Conservation (phyloP, 2,888 invertebrate genomes). For the Protula sp. region DNA sequence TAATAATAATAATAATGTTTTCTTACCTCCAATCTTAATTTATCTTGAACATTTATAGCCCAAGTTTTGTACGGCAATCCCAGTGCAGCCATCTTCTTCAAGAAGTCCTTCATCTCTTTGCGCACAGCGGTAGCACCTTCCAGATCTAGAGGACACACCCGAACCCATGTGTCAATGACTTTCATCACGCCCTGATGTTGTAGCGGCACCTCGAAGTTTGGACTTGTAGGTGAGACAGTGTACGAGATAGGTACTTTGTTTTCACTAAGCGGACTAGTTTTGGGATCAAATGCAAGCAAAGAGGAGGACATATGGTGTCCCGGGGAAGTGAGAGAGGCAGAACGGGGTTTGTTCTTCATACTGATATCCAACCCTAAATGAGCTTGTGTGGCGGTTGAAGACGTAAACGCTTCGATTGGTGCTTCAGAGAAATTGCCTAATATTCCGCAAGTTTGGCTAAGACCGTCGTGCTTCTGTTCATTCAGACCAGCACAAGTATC, state of each 20-base stretch:
- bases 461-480: background rate
- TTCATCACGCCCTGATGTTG: slow-evolving; percentile 45
- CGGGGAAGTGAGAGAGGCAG: background rate
- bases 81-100: slow-evolving; percentile 57
- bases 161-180: slow-evolving; percentile 48
- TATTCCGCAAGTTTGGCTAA: too few relatives aligned
- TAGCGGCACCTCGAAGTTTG: slow-evolving; percentile 38
- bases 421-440: too few relatives aligned
- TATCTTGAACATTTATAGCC: slow-evolving; percentile 46
- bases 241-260: background rate
- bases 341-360: background rate
- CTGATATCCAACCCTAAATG: background rate
- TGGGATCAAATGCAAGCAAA: background rate
- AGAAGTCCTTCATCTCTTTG: slow-evolving; percentile 58
- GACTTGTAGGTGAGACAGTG: slow-evolving; percentile 6
- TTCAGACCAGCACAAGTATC: background rate
- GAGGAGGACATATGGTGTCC: background rate
- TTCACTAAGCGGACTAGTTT: background rate
- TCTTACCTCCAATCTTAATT: slow-evolving; percentile 45
- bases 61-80: slow-evolving; percentile 59
- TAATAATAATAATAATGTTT: too few relatives aligned
- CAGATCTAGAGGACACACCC: slow-evolving; percentile 42
- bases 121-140: slow-evolving; percentile 32
- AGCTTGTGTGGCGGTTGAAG: background rate
- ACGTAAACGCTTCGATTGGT: too few relatives aligned